Evolutionary conservation across 2,797 vertebrate genomes (phyloP), one percentile per base, ranked within the genome.

Genomic region (Ctenochaetus hawaiiensis): DNA sequence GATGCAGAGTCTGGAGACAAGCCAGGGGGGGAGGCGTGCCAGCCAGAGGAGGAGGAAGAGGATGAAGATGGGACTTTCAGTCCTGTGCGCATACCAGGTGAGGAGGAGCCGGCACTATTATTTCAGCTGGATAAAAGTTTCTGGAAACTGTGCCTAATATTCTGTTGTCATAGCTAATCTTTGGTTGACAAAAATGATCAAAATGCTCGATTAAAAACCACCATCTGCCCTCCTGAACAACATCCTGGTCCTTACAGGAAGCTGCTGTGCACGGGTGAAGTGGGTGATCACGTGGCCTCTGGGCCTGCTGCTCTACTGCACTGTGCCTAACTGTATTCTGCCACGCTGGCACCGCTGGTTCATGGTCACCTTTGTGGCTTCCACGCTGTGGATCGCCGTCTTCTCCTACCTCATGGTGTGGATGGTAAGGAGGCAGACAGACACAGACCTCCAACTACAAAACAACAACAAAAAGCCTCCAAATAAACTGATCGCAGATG

Each of bases 401-500:
- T 96, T 96, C 91, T 96, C 95, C 91, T 96, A 96, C 91, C 85
- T 95, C 92, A 96, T 96, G 95, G 95, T 96, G 89, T 96, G 95
- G 95, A 96, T 96, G 95, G 95, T 96, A 92, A 94, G 94, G 14
- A 67, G 8, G 12, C 39, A 16, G 54, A 65, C 8, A 17, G 37
- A 5, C 20, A 5, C 0, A n/a, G 8, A 56, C 2, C 4, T 48
- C 43, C 9, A 18, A 47, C 44, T 20, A 13, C 30, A 39, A 53
- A 52, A 34, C 2, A 16, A 53, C 7, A 41, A 41, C 8, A 11
- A 30, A 54, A 23, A 66, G 1, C 5, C 11, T 23, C 2, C 1
- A 34, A 45, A 48, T 6, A 37, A 58, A 52, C 48, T 8, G 8
- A 39, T 45, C 14, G 54, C 10, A 39, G 41, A 37, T 39, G 8